Evolutionary conservation across 2,797 vertebrate genomes (phyloP), one percentile per base, ranked within the genome.

Genomic region (Amazonetta brasiliensis): DNA sequence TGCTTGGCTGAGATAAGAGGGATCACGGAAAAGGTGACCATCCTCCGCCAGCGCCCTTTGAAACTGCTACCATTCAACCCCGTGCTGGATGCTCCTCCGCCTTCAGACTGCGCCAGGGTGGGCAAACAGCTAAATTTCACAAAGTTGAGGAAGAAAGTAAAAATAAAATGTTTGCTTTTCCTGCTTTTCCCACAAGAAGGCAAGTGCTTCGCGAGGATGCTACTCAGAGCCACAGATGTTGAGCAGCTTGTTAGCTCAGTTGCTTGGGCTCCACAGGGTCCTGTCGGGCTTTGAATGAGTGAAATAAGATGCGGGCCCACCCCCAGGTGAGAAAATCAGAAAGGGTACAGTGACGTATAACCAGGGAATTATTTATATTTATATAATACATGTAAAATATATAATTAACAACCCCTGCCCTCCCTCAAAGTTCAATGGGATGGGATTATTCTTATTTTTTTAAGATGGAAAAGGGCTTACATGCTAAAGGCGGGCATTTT

Each of bases 1-100:
- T 97, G 96, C 77, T 71, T 73, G 60, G 60, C 63, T 74, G 63
- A 96, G 97, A 97, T 97, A 96, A 97, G 77, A 55, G 62, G 59
- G 50, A 85, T 18, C 18, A 50, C 2, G 66, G 62, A 35, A 75
- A 92, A 79, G 56, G 56, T 63, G 35, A 35, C 56, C 50, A 44
- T n/a, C 60, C 17, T 66, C 28, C 44, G 50, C 41, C 0, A 0
- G 77, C 87, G 84, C 6, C 35, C 21, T 76, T 91, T 30, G 33
- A 88, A 73, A 73, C 4, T n/a, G 30, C 1, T 14, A 8, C 13
- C 25, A 20, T 84, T 94, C 91, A 94, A 77, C 81, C 21, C n/a
- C n/a, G 19, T 33, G 50, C 43, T 67, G 58, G 55, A 52, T 48
- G 33, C 33, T 88, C 50, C 11, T 96, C 60, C 71, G 60, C 37